Evolutionary conservation across 2,797 vertebrate genomes (phyloP).

Genomic region (Acrocephalus scirpaceus): DNA sequence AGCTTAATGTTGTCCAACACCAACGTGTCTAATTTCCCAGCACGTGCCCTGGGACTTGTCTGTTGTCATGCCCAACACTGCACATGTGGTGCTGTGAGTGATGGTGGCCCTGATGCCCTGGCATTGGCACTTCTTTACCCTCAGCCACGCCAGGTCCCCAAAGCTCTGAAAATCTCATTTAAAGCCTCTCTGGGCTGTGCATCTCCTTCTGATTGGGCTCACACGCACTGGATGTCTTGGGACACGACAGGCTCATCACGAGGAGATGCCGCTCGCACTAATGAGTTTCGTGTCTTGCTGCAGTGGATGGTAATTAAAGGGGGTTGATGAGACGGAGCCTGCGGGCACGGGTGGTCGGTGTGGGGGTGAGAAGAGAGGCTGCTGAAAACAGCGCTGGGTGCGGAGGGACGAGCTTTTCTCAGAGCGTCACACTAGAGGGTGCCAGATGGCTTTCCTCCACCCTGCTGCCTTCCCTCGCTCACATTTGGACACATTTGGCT

Average conservation of each 20-base stretch:
- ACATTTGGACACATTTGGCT: background rate
- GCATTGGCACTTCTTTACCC: fast-evolving
- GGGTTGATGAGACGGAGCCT: background rate
- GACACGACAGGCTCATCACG: background rate
- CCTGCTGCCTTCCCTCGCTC: background rate
- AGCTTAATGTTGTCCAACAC: background rate
- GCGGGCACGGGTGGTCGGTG: background rate
- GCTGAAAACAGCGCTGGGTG: background rate
- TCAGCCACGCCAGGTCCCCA: fast-evolving
- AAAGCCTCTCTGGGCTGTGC: fast-evolving
- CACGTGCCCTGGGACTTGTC: fast-evolving
- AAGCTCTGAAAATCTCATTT: background rate
- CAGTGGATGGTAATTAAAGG: background rate
- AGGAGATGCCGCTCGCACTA: background rate
- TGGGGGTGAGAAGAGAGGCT: background rate
- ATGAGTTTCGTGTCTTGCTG: background rate
- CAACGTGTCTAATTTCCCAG: background rate
- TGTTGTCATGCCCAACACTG: background rate
- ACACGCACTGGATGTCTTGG: background rate
- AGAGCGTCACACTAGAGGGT: slow-evolving; percentile 63
- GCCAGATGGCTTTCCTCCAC: slow-evolving; percentile 53
- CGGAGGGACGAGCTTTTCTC: background rate
- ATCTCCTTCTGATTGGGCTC: background rate
- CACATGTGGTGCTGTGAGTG: fast-evolving
- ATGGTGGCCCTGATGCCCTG: fast-evolving